Evolutionary conservation across 2,888 invertebrate genomes (phyloP).

Genomic region (Brachylomia viminalis): DNA sequence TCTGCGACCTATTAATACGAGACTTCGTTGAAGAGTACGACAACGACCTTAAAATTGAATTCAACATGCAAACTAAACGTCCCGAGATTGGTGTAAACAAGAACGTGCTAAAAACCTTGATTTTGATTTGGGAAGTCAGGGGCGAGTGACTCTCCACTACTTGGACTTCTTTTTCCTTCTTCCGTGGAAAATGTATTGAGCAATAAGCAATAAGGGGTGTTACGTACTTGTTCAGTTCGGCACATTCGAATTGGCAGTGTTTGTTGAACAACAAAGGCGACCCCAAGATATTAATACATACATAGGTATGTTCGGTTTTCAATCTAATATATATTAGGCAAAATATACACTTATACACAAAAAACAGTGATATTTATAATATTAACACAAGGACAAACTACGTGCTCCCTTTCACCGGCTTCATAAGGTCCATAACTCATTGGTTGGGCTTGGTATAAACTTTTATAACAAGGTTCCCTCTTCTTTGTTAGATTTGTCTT

Average conservation of each 20-base stretch:
- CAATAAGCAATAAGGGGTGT: background rate
- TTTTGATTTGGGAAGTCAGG: slow-evolving; percentile 74
- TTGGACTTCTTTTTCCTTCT: slow-evolving; percentile 33
- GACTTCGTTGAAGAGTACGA: slow-evolving; percentile 67
- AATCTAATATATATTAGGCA: no score
- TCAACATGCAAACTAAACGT: slow-evolving; percentile 75
- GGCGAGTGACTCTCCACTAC: slow-evolving; percentile 57
- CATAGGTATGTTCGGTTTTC: background rate
- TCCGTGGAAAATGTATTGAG: slow-evolving; percentile 20
- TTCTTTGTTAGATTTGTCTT: no score
- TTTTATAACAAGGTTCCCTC: no score
- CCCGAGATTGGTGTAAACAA: slow-evolving; percentile 73
- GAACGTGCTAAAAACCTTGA: slow-evolving; percentile 80
- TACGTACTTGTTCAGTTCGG: background rate
- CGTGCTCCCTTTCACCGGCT: no score
- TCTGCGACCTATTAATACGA: slow-evolving; percentile 71
- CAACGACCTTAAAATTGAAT: slow-evolving; percentile 80
- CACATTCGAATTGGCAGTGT: no score
- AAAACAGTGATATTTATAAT: no score
- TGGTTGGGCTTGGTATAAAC: no score
- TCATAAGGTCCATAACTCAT: no score
- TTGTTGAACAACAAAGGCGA: background rate
- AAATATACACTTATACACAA: no score
- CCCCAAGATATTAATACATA: background rate
- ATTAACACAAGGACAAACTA: no score